Evolutionary conservation across 1,140 invertebrate species (phyloP), one percentile per base, ranked within the genome.

Genomic region (Galleria mellonella): DNA sequence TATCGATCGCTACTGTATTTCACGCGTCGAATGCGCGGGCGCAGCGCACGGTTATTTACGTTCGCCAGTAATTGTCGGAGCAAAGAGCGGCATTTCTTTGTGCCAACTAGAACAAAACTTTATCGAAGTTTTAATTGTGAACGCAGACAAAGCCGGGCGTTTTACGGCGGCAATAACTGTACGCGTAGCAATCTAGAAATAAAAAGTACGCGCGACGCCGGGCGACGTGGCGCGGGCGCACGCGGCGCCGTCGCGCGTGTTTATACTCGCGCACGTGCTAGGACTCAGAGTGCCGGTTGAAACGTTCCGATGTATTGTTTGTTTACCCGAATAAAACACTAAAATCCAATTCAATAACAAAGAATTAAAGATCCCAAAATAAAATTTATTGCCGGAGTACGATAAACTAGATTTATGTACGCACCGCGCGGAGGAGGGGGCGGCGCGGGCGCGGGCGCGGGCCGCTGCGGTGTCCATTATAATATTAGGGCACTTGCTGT

Each of bases 261-360:
- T 74, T 72, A 77, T 57, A 47, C 2, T 42, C 50, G 58, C 66
- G 72, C 81, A 84, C 81, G 81, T 82, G 81, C 72, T 47, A 66
- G 59, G 75, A n/a, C n/a, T n/a, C n/a, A n/a, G n/a, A 79, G 76
- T 72, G 66, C 68, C 64, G 17, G 59, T 66, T 65, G 61, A 66
- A 76, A 72, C 69, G 71, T 54, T 63, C 60, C 71, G 64, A 70
- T 81, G 68, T 72, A 75, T 77, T 83, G 76, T 82, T 84, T 84
- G 81, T 84, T 84, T 84, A 84, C 76, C 70, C 74, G 66, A 81
- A 84, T 84, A 84, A 83, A 84, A 84, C 81, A 84, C 77, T 84
- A 84, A 84, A 84, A 84, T 84, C 77, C 75, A 84, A 83, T 84
- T 82, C 81, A 82, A 84, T 82, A 84, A 84, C 81, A 84, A 84